Evolutionary conservation across 2,113 vertebrate genomes (phyloP).

Genomic region (Numenius arquata): DNA sequence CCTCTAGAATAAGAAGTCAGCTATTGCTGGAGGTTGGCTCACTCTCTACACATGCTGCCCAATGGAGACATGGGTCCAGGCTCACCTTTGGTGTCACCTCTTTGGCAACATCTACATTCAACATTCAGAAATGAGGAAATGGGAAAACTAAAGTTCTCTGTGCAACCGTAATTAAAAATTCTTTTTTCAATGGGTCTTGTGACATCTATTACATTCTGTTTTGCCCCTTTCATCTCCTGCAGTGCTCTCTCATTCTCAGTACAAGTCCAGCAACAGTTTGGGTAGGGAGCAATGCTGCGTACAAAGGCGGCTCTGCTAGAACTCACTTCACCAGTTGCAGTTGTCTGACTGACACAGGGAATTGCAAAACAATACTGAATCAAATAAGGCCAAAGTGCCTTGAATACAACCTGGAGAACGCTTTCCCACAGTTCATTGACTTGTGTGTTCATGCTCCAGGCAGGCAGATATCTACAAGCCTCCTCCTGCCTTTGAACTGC

Average conservation of each 20-base stretch:
- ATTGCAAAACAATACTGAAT: not conserved
- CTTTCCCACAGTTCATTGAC: not conserved
- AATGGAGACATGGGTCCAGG: not conserved
- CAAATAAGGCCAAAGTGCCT: not conserved
- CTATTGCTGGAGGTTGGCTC: not conserved
- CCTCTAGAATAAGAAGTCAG: not conserved
- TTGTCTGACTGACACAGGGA: not conserved
- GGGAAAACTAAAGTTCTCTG: not conserved
- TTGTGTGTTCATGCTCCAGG: not conserved
- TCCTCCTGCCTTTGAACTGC: not conserved
- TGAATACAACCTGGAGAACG: not conserved
- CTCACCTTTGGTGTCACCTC: not conserved
- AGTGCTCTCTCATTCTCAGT: not conserved
- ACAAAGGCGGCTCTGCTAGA: fast-evolving
- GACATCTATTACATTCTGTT: not conserved
- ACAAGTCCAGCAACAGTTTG: not conserved
- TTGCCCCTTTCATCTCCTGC: not conserved
- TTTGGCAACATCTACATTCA: not conserved
- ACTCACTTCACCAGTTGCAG: not conserved
- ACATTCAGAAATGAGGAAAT: not conserved
- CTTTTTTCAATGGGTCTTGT: not conserved
- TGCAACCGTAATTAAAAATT: not conserved
- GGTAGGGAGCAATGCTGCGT: not conserved
- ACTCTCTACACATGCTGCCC: not conserved
- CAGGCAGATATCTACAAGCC: not conserved